phyloP scores from a whole-genome alignment of 2,888 invertebrate genomes.

The Drosophila paracracens region DNA sequence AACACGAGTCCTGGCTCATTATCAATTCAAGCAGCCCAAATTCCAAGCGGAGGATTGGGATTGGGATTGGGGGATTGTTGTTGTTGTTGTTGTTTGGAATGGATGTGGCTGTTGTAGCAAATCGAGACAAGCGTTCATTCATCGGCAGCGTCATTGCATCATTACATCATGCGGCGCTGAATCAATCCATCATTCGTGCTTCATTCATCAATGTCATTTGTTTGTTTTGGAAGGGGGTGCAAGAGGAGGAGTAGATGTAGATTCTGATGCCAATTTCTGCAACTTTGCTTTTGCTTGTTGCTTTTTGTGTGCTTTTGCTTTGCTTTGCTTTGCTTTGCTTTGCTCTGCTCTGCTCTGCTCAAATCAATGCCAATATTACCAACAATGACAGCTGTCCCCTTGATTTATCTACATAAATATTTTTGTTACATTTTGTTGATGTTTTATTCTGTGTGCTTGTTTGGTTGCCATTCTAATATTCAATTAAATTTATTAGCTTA shows the following conservation, averaged over 20 bases:
- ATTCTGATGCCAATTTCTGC: neutral
- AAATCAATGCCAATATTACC: slow-evolving; percentile 37
- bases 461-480: neutral
- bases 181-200: slow-evolving; percentile 73
- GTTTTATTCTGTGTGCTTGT: neutral
- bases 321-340: slow-evolving; percentile 21
- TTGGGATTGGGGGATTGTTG: neutral
- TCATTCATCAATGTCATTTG: slow-evolving; percentile 80
- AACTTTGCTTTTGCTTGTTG: slow-evolving; percentile 13
- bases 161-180: slow-evolving; percentile 38
- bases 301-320: slow-evolving; percentile 24
- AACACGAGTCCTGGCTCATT: slow-evolving; percentile 55
- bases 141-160: slow-evolving; percentile 53
- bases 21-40: slow-evolving; percentile 73
- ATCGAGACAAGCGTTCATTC: slow-evolving; percentile 66
- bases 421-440: slow-evolving; percentile 8
- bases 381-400: slow-evolving; percentile 18
- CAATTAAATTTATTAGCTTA: slow-evolving; percentile 47
- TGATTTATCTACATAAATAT: slow-evolving; percentile 46
- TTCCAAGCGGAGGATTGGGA: neutral
- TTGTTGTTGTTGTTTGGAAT: neutral
- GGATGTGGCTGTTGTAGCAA: slow-evolving; percentile 9
- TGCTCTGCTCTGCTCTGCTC: slow-evolving; percentile 13
- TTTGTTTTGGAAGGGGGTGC: slow-evolving; percentile 24
- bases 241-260: neutral